Conservation (phyloP, 2,888 invertebrate genomes). For the Eremobia ochroleuca region DNA sequence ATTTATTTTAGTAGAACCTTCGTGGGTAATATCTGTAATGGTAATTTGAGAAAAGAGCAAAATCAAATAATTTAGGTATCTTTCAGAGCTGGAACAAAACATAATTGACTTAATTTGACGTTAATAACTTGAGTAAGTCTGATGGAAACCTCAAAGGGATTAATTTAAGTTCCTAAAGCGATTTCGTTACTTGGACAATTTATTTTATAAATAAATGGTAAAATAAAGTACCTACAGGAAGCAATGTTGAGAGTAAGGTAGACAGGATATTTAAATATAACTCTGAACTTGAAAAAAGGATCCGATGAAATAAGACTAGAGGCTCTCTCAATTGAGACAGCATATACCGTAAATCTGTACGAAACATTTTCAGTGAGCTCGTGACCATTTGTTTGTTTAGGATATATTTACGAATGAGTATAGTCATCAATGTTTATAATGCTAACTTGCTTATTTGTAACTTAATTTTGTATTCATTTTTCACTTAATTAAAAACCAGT, state of each 20-base stretch:
- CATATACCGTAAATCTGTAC: not conserved
- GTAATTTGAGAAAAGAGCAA: constrained; percentile 10
- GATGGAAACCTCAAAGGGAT: constrained; percentile 41
- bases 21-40: constrained; percentile 6
- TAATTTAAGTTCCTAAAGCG: constrained; percentile 43
- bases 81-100: constrained; percentile 9
- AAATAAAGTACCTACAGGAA: not conserved
- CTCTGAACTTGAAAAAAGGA: not conserved
- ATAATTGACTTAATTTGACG: constrained; percentile 50
- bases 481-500: constrained; percentile 18
- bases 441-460: not conserved
- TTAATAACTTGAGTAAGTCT: constrained; percentile 41
- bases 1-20: not conserved
- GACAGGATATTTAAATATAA: not conserved
- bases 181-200: constrained; percentile 28
- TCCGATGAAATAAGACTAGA: not conserved
- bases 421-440: not conserved
- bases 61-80: constrained; percentile 14
- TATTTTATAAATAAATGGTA: constrained; percentile 12
- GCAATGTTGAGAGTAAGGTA: not conserved
- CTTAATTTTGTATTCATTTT: not conserved
- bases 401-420: not conserved
- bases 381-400: constrained; percentile 27
- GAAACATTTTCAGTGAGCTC: not conserved
- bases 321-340: not conserved